These are phyloP conservation scores for Bothrops jararaca DNA, from an alignment of 2,113 vertebrate species.

Conservation along the genomic window DNA sequence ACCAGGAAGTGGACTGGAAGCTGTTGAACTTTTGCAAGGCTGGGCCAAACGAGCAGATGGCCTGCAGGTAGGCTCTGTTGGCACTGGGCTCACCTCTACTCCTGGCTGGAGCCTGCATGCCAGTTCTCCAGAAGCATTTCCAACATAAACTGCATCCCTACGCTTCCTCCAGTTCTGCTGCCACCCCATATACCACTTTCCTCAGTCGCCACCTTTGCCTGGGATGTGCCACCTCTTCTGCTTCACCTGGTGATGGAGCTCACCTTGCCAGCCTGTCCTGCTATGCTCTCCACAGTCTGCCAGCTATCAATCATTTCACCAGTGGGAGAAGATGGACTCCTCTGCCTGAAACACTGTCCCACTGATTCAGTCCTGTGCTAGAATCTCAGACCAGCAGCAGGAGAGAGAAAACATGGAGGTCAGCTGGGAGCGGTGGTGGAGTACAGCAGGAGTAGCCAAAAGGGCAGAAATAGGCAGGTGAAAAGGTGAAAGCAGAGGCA, in stretches of 20 bases:
- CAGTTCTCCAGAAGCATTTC: not conserved
- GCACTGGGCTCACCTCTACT: not conserved
- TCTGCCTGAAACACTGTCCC: not conserved
- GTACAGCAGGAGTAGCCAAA: not conserved
- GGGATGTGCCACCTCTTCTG: not conserved
- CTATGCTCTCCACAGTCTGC: not conserved
- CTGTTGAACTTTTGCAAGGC: not conserved
- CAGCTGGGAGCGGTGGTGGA: not conserved
- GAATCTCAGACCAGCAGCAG: not conserved
- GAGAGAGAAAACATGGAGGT: not conserved
- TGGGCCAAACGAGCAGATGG: not conserved
- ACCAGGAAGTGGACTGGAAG: not conserved
- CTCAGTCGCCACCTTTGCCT: not conserved
- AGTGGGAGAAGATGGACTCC: not conserved
- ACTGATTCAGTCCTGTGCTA: not conserved
- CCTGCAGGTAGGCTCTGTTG: not conserved
- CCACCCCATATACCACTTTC: not conserved
- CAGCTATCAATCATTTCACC: not conserved
- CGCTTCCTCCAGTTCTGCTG: not conserved
- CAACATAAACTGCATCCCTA: not conserved
- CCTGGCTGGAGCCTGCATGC: not conserved
- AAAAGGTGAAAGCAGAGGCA: not conserved
- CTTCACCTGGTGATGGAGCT: not conserved
- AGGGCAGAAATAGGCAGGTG: not conserved
- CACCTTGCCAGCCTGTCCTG: not conserved